These are phyloP conservation scores for Melinopterus prodromus DNA, from an alignment of 2,888 invertebrate genomes.

Conservation along the genomic window DNA sequence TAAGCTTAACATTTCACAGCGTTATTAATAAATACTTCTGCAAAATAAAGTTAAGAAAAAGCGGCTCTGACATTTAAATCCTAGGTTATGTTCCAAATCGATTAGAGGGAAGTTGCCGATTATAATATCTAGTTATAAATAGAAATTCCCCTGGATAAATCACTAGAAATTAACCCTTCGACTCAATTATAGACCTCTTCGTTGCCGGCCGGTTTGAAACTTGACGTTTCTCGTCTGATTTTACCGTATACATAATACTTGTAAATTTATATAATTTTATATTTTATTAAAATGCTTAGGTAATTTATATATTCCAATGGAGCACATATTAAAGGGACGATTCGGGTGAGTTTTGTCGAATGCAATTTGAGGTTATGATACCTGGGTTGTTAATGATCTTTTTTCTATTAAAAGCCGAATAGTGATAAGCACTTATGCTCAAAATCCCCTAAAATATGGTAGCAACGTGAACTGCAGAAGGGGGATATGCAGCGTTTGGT, in stretches of 20 bases:
- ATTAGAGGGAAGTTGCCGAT: background rate
- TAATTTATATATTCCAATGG: slow-evolving; percentile 41
- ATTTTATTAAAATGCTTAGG: slow-evolving; percentile 30
- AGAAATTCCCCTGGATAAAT: background rate
- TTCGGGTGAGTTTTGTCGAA: slow-evolving; percentile 49
- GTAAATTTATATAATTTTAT: slow-evolving; percentile 29
- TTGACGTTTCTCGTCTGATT: slow-evolving; percentile 32
- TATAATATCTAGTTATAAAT: background rate
- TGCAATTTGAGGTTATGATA: slow-evolving; percentile 43
- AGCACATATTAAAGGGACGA: slow-evolving; percentile 50
- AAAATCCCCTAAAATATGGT: slow-evolving; percentile 55
- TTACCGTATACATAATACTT: slow-evolving; percentile 18
- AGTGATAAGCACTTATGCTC: slow-evolving; percentile 51
- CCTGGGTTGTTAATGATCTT: background rate
- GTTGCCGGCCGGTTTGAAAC: slow-evolving; percentile 30
- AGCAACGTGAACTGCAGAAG: slow-evolving; percentile 49
- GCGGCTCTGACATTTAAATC: background rate
- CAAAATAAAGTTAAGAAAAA: background rate
- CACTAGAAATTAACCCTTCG: background rate
- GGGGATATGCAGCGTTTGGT: slow-evolving; percentile 54
- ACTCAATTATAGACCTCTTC: slow-evolving; percentile 7
- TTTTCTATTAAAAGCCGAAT: slow-evolving; percentile 39
- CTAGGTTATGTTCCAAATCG: background rate
- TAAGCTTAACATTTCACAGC: background rate
- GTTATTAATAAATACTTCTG: background rate